Conservation (phyloP, 1,140 invertebrate species). For the Aporrectodea caliginosa region DNA sequence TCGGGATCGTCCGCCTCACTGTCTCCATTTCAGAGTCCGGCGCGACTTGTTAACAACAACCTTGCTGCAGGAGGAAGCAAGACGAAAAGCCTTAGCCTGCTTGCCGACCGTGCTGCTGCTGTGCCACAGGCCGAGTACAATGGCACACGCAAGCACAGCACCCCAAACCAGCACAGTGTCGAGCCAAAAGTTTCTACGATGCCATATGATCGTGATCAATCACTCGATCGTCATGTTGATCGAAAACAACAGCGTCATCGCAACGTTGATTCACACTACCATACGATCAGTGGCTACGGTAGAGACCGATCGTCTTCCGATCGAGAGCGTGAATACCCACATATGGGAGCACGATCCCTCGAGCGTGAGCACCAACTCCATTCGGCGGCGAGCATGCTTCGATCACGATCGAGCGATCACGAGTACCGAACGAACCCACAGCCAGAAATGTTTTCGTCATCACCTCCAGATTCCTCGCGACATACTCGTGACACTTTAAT, state of each 20-base stretch:
- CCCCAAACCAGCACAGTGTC: neutral
- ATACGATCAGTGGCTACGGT: neutral
- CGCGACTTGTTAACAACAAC: conserved; percentile 36
- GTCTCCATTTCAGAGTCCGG: conserved; percentile 35
- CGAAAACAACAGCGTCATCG: neutral
- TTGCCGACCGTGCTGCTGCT: conserved; percentile 5
- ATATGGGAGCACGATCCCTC: conserved; percentile 51
- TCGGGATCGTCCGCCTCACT: conserved; percentile 6
- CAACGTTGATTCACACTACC: neutral
- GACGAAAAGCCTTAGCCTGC: conserved; percentile 21
- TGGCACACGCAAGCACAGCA: neutral
- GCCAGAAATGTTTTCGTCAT: conserved; percentile 1
- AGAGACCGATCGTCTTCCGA: conserved; percentile 28
- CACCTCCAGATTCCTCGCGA: neutral
- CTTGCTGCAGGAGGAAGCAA: conserved; percentile 15
- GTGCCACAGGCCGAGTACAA: neutral
- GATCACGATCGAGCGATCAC: conserved; percentile 26
- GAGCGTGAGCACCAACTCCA: conserved; percentile 38
- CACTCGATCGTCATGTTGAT: conserved; percentile 40
- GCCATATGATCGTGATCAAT: conserved; percentile 41
- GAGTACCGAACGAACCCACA: conserved; percentile 16
- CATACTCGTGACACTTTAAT: conserved; percentile 55
- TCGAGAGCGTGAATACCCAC: conserved; percentile 44
- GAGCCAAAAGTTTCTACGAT: conserved; percentile 26
- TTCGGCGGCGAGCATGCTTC: conserved; percentile 7